phyloP scores from a whole-genome alignment of 2,113 vertebrate species.

The Hippocampus comes region DNA sequence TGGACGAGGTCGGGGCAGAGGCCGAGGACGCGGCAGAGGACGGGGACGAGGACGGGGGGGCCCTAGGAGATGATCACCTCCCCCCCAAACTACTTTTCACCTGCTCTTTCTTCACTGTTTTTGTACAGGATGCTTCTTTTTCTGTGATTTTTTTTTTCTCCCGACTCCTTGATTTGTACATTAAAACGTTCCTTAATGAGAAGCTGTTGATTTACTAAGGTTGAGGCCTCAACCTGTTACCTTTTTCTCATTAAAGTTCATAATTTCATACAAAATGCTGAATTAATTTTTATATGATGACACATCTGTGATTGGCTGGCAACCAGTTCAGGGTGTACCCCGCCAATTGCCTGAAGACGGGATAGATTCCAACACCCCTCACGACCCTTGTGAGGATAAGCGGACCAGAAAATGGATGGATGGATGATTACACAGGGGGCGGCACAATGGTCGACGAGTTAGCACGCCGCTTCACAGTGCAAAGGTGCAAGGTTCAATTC shows the following conservation, averaged over 20 bases:
- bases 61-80: conserved; percentile 84
- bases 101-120: conserved; percentile 52
- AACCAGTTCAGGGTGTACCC: no score
- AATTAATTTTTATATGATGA: background rate
- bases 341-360: no score
- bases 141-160: conserved; percentile 22
- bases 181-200: conserved; percentile 55
- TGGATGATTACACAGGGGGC: no score
- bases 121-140: conserved; percentile 79
- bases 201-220: background rate
- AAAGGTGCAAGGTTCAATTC: no score
- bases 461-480: no score
- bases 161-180: conserved; percentile 66
- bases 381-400: no score
- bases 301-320: no score
- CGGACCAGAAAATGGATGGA: no score
- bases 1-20: conserved; percentile 89
- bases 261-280: background rate
- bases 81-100: conserved; percentile 29
- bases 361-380: no score
- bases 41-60: conserved; percentile 87
- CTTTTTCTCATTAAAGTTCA: background rate
- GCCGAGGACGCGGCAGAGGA: conserved; percentile 87
- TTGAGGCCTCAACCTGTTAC: no score
- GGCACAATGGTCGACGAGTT: no score